Percentiles rank a stretch among this genome's conserved stretches.
phyloP scores from a whole-genome alignment of 2,113 vertebrate species.

The Osmerus eperlanus region DNA sequence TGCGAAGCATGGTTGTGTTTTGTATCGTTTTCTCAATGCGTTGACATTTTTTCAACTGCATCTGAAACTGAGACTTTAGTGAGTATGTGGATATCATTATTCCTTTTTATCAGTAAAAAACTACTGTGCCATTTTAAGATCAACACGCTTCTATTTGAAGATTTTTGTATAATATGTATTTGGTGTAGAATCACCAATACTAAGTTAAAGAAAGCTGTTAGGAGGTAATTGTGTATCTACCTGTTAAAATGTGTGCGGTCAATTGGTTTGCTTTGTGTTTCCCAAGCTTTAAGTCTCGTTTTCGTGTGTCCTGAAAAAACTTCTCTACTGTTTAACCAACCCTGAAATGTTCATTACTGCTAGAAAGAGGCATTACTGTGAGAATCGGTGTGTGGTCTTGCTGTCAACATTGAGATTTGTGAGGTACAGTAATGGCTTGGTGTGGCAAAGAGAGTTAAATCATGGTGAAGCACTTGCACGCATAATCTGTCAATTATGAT shows the following conservation, averaged over 20 bases:
- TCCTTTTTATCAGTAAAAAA: too few species aligned
- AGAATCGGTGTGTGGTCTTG: constrained; percentile 5
- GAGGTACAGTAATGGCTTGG: too few species aligned
- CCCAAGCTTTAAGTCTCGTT: not conserved
- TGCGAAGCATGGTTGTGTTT: not conserved
- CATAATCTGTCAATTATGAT: too few species aligned
- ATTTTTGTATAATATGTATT: too few species aligned
- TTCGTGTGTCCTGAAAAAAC: constrained; percentile 2
- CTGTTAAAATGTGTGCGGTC: not conserved
- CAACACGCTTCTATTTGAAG: too few species aligned
- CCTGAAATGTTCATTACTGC: constrained; percentile 33
- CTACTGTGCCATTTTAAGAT: too few species aligned
- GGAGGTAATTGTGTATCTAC: too few species aligned
- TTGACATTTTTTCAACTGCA: not conserved
- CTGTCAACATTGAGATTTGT: not conserved
- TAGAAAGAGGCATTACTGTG: constrained; percentile 33
- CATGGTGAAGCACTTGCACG: too few species aligned
- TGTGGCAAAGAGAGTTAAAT: too few species aligned
- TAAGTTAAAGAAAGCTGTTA: too few species aligned
- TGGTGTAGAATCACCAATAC: too few species aligned
- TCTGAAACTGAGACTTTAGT: not conserved
- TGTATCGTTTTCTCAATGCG: not conserved
- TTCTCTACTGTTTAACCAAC: constrained; percentile 7
- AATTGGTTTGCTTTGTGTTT: not conserved
- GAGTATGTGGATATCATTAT: not conserved